Base-by-base conservation (phyloP, 2,797 vertebrate genomes). In the Pteronotus mesoamericanus region DNA sequence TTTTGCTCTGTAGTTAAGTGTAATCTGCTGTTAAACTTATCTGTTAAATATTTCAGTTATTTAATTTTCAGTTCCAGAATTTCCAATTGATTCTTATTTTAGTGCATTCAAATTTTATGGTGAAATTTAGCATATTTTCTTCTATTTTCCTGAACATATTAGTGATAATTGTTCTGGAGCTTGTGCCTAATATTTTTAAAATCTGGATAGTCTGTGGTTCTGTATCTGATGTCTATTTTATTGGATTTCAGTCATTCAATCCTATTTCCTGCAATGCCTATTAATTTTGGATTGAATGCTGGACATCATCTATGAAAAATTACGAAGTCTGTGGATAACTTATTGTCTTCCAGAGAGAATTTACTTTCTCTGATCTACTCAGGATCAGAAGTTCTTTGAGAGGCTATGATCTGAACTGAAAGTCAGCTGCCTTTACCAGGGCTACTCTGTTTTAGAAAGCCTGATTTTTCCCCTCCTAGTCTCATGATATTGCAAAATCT, bases 1-100 rank as follows among this genome's bases (percentile, higher is more conserved):
- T 32, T 94, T 18, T 9, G 79, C 34, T 80, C 34, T 75, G 80
- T n/a, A 57, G 12, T 77, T 92, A 32, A 91, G 12, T 92, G 94
- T 69, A 91, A 55, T 91, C 32, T 86, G 7, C 39, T 80, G 0
- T 48, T 78, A 78, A 72, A 71, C 74, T 6, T 26, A 87, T 53
- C 12, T 89, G 2, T 59, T 96, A 61, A 80, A 61, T 84, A 51
- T 94, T 92, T 92, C 11, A 34, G 37, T 80, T 71, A 79, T 72
- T 91, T 82, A 59, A 66, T 42, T 91, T 94, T 84, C 3, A 87
- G 34, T 95, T 93, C 34, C 66, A 89, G 88, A 80, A 66, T 84
- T 93, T 85, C 42, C 29, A 32, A 61, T 96, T 72, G 11, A 61
- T 89, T 91, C 3, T 83, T 88, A 79, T 80, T 78, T 51, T 51